These are phyloP conservation scores for Avahi laniger DNA, from an alignment of 2,797 vertebrate genomes.

Conservation along the genomic window DNA sequence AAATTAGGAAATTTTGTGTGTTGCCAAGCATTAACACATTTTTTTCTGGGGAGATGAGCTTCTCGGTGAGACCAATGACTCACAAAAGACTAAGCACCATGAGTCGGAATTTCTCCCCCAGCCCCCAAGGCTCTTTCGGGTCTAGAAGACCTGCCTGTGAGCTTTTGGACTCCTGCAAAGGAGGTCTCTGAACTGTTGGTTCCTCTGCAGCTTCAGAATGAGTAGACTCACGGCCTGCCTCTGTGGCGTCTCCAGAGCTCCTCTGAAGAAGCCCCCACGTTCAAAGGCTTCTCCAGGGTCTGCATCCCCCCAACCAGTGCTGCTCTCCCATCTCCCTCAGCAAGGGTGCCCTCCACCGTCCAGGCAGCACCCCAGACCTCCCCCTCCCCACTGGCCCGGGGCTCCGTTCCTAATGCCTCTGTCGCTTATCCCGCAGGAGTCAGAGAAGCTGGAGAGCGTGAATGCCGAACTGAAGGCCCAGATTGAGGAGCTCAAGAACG, in stretches of 20 bases:
- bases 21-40: background rate
- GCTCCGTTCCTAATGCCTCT: constrained; percentile 28
- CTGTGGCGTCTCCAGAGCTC: background rate
- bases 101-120: background rate
- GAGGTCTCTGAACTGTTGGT: background rate
- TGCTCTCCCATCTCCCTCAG: background rate
- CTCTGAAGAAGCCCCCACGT: background rate
- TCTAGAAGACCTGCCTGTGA: background rate
- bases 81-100: background rate
- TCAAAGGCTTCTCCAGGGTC: background rate
- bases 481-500: constrained; percentile 96
- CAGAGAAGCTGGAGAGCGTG: constrained; percentile 96
- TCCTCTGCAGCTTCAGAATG: background rate
- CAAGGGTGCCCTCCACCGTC: background rate
- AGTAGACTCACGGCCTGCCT: background rate
- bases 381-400: background rate
- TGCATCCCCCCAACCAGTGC: background rate
- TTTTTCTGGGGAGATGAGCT: background rate
- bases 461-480: constrained; percentile 96
- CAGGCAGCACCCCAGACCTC: background rate
- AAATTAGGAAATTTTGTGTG: background rate
- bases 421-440: constrained; percentile 88
- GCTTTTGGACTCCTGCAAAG: background rate
- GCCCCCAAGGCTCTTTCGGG: background rate
- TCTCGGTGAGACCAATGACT: background rate